These are phyloP conservation scores for Polydrusus tereticollis DNA, from an alignment of 2,888 invertebrate genomes.

Conservation along the genomic window DNA sequence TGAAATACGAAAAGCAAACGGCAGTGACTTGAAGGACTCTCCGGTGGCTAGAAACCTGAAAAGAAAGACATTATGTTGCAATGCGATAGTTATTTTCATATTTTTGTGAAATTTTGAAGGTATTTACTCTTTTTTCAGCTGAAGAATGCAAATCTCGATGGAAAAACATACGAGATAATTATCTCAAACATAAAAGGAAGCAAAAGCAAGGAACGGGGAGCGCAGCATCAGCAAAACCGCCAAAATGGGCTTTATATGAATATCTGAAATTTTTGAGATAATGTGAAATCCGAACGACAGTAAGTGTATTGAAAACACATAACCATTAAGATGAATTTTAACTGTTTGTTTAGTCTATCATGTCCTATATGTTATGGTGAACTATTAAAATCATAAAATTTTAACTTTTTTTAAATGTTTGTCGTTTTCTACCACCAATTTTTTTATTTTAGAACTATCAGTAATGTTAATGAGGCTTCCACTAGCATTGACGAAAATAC, in stretches of 20 bases:
- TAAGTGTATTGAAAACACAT: too few species aligned
- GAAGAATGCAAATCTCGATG: background rate
- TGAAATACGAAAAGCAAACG: constrained; percentile 42
- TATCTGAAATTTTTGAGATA: background rate
- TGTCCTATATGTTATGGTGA: too few species aligned
- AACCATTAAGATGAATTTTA: too few species aligned
- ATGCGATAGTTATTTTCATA: too few species aligned
- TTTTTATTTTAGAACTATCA: too few species aligned
- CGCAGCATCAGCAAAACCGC: background rate
- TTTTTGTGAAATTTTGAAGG: background rate
- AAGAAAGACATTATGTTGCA: background rate
- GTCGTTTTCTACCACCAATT: too few species aligned
- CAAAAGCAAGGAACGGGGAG: background rate
- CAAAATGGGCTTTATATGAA: background rate
- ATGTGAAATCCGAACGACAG: too few species aligned
- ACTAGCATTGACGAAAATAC: too few species aligned
- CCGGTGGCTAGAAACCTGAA: constrained; percentile 32
- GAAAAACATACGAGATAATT: background rate
- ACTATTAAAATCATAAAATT: too few species aligned
- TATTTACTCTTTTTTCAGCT: background rate
- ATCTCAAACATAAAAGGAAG: background rate
- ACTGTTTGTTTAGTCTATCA: too few species aligned
- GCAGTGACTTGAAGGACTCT: constrained; percentile 25
- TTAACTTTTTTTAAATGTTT: too few species aligned
- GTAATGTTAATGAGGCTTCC: too few species aligned